Evolutionary conservation across 2,113 vertebrate genomes (phyloP).

Genomic region (Hypomesus transpacificus): DNA sequence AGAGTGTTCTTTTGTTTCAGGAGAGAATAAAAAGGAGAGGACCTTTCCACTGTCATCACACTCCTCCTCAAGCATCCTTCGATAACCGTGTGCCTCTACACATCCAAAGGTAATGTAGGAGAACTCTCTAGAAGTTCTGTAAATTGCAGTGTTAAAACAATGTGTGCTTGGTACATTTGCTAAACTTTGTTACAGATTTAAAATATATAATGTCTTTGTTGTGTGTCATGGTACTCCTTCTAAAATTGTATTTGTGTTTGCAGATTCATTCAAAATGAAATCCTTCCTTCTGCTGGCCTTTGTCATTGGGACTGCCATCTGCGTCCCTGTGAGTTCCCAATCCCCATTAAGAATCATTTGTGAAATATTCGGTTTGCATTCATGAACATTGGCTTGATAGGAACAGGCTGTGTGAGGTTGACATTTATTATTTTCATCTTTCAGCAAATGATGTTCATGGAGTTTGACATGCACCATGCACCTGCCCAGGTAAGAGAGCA

Average conservation of each 20-base stretch:
- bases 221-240: neutral
- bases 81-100: conserved; percentile 16
- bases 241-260: conserved; percentile 15
- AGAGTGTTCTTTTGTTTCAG: conserved; percentile 33
- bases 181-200: neutral
- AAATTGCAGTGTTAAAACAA: neutral
- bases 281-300: conserved; percentile 46
- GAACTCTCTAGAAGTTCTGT: neutral
- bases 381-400: too few relatives aligned
- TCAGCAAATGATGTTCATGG: conserved; percentile 40
- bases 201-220: neutral
- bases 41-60: conserved; percentile 33
- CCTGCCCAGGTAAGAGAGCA: conserved; percentile 41
- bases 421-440: conserved; percentile 1
- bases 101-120: conserved; percentile 44
- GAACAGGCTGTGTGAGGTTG: too few relatives aligned
- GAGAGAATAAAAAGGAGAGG: conserved; percentile 62
- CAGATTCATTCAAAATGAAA: conserved; percentile 57
- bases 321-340: conserved; percentile 53
- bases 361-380: neutral
- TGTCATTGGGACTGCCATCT: conserved; percentile 52
- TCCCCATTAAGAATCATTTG: neutral
- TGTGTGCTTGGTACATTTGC: neutral
- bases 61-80: conserved; percentile 20
- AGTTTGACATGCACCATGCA: conserved; percentile 54